These are phyloP conservation scores for Galerucella pusilla DNA, from an alignment of 2,888 invertebrate species.

Conservation along the genomic window DNA sequence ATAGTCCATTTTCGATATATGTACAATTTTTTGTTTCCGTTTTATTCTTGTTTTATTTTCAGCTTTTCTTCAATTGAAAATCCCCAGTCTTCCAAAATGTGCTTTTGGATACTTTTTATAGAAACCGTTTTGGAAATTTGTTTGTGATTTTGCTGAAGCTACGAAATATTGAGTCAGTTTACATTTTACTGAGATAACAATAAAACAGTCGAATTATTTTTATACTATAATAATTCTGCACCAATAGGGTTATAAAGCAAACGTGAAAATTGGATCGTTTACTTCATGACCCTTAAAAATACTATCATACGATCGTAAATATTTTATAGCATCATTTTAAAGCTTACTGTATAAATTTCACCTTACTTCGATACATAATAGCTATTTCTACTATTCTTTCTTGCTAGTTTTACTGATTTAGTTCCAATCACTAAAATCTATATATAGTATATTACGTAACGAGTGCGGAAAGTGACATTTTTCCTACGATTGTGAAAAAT, in stretches of 20 bases:
- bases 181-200: not conserved
- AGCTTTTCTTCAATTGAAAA: too few species aligned
- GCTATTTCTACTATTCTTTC: not conserved
- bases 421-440: not conserved
- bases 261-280: conserved; percentile 5
- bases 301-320: not conserved
- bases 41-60: too few species aligned
- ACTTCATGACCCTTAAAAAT: not conserved
- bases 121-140: not conserved
- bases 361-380: not conserved
- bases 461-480: too few species aligned
- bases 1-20: too few species aligned
- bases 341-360: conserved; percentile 1
- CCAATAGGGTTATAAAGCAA: not conserved
- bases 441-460: not conserved
- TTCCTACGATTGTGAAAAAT: too few species aligned
- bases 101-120: not conserved
- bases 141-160: not conserved
- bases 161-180: not conserved
- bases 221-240: not conserved
- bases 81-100: too few species aligned
- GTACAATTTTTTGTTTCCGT: too few species aligned
- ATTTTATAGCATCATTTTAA: not conserved
- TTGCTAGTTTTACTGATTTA: not conserved
- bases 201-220: not conserved